Base-by-base conservation (phyloP, 2,797 vertebrate genomes). In the Tarsius wallacei region DNA sequence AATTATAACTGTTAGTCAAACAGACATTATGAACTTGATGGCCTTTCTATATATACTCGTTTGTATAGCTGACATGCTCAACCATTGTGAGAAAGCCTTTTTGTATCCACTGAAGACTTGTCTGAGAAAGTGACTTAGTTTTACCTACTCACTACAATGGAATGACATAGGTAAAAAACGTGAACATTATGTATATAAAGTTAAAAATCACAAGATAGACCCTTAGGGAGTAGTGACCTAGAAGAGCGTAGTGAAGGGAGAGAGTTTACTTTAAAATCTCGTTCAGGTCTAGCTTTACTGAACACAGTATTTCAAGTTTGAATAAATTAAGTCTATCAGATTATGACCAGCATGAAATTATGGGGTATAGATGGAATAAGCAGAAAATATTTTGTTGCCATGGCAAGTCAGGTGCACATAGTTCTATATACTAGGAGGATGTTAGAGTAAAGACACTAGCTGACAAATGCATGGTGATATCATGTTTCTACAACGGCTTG, bases 261-360 rank as follows among this genome's bases (percentile, higher is more conserved):
- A 33, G 55, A 95, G 59, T 51, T 82, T 15, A 51, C 74, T 87
- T 87, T 66, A 95, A 51, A 95, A 31, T 24, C 59, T 76, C 14
- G 49, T 68, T 55, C 51, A 82, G 53, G 16, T 77, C 70, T n/a
- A 68, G 63, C 70, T 93, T 73, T 59, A 76, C 36, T 42, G 42
- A 77, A 47, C 84, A 74, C 19, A 88, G 28, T 68, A 83, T 64
- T 91, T 88, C 42, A 88, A 83, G 31, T 76, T 3, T 77, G n/a
- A 88, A 77, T 83, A 84, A 53, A 93, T 76, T 16, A 83, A 61
- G 21, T 61, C 14, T 47, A 28, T 53, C 33, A 17, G 61, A 78
- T 63, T 78, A 15, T 57, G 24, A 47, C 9, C 22, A 82, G 63
- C 78, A 84, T 64, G 26, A 93, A 78, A 78, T 84, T 84, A 55